Conservation (phyloP, 2,888 invertebrate genomes). For the Tethea ocularis region DNA sequence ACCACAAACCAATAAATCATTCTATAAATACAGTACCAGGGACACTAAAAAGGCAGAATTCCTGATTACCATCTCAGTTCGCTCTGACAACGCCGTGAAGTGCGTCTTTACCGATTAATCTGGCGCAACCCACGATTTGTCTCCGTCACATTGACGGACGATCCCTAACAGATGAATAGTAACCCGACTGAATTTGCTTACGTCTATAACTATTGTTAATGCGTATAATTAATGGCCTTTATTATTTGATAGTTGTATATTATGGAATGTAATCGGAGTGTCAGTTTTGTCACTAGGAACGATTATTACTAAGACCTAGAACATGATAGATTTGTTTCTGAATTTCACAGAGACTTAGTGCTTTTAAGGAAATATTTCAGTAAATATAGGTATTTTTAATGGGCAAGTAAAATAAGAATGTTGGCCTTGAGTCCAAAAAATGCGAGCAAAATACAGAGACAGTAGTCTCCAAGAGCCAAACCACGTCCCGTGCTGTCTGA, state of each 20-base stretch:
- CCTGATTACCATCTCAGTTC: slow-evolving; percentile 11
- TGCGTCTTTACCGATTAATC: slow-evolving; percentile 36
- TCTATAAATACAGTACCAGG: slow-evolving; percentile 3
- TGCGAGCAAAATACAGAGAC: no score
- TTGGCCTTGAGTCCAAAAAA: no score
- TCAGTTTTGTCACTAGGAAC: no score
- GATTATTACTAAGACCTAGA: no score
- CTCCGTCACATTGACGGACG: slow-evolving; percentile 34
- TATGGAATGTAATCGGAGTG: no score
- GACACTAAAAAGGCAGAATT: slow-evolving; percentile 8
- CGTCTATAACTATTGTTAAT: slow-evolving; percentile 2
- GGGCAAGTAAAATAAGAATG: no score
- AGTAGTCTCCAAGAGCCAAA: no score
- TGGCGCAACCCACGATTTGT: slow-evolving; percentile 31
- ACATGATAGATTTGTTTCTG: no score
- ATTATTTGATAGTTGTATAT: background rate
- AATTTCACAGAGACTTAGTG: no score
- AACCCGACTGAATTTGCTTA: slow-evolving; percentile 12
- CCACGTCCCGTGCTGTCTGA: no score
- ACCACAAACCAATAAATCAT: background rate
- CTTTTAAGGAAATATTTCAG: no score
- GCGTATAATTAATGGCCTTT: background rate
- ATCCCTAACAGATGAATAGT: slow-evolving; percentile 14
- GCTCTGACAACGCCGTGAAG: slow-evolving; percentile 11
- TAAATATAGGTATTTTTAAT: no score